Evolutionary conservation across 2,888 invertebrate genomes (phyloP).

Genomic region (Tetragonisca angustula): DNA sequence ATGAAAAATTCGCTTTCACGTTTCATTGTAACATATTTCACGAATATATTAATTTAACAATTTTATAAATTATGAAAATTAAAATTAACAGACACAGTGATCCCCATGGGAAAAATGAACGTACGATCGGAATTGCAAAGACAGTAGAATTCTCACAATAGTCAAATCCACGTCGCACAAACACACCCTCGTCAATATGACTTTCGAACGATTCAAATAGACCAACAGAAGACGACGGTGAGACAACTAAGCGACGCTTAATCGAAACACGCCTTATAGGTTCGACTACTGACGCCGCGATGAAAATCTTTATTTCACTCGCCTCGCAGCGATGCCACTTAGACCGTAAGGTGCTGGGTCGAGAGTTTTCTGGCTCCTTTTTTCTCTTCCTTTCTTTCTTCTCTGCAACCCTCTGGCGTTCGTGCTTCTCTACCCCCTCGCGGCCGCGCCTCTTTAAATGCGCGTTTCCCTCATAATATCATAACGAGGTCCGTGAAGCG

Average conservation of each 20-base stretch:
- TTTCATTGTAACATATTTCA: no score
- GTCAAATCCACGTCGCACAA: neutral
- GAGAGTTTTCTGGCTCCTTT: constrained; percentile 48
- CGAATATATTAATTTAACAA: no score
- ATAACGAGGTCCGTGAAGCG: constrained; percentile 65
- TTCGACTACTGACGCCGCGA: constrained; percentile 61
- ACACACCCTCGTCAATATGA: neutral
- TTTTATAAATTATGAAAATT: no score
- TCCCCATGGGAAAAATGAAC: no score
- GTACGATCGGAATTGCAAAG: neutral
- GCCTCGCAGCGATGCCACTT: constrained; percentile 58
- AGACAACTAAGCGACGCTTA: neutral
- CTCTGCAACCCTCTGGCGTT: neutral
- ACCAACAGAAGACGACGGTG: neutral
- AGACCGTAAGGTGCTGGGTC: constrained; percentile 55
- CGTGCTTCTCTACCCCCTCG: neutral
- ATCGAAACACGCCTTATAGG: constrained; percentile 52
- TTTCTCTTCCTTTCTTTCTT: constrained; percentile 20
- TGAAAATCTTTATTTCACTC: constrained; percentile 69
- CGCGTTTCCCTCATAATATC: constrained; percentile 69
- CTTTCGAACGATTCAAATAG: neutral
- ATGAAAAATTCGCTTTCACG: no score
- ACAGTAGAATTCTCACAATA: neutral
- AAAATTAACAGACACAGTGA: no score
- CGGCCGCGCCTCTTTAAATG: constrained; percentile 53